Base-by-base conservation (phyloP, 2,888 invertebrate species). In the Ophion obscuratus region DNA sequence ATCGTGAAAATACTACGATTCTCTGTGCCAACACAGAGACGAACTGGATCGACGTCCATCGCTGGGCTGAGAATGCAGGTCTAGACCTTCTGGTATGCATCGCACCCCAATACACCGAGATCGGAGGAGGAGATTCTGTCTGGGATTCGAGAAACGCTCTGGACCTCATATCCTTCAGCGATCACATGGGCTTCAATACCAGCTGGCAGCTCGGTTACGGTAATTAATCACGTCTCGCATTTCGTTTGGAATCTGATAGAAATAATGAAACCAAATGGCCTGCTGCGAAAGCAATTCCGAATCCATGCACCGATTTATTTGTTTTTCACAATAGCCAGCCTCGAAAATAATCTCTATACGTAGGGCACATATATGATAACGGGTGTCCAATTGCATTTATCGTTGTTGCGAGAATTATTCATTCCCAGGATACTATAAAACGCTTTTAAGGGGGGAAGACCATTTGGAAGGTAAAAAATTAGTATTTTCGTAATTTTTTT, bases 181-280 rank as follows among this genome's bases (percentile, higher is more conserved):
- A 96, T 84, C 95, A 95, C 90, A 95, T 96, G 83, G 95, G 96
- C 59, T 95, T 96, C 9, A 95, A 96, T 83, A 95, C 96, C 36
- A 96, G 95, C 88, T 97, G 97, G 97, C 97, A 97, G 93, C 93
- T 97, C 27, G 97, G 97, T 80, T 96, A 96, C 91, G 97, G 97
- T 97, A 93, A 94, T 79, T 76, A 76, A 76, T 70, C 40, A 82
- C 27, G 36, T 53, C 0, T 61, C 36, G 62, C 27, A 7, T 17
- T 57, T 59, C 24, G 17, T 70, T 75, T 27, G 27, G 24, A 40
- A 47, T 20, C 31, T 0, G 5, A 57, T 47, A 76, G 31, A 31
- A 53, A 61, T 75, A 27, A 75, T 47, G 0, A 9, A 47, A 24
- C 64, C 47, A 24, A 47, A 14, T 20, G 11, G 20, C 1, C 20